Conservation (phyloP, 2,797 vertebrate genomes). For the Luscinia luscinia region DNA sequence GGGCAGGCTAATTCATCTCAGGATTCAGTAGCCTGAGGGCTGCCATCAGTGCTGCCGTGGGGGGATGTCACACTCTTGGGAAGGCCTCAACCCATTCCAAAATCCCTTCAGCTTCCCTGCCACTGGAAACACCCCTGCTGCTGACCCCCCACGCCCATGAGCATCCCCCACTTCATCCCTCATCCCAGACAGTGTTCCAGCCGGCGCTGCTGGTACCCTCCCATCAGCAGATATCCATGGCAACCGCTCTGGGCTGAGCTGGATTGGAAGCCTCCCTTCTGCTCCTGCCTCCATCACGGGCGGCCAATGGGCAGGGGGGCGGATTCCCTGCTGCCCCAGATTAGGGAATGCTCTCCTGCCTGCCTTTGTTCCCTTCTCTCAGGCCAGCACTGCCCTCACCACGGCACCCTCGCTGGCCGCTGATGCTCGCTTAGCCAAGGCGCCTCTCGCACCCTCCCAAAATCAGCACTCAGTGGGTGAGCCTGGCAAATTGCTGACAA, state of each 20-base stretch:
- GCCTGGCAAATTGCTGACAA: slow-evolving; percentile 5
- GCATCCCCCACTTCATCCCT: slow-evolving; percentile 78
- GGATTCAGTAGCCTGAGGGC: neutral
- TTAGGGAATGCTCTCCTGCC: slow-evolving; percentile 41
- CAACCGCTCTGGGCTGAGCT: slow-evolving; percentile 85
- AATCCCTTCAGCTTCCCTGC: slow-evolving; percentile 44
- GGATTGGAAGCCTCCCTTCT: slow-evolving; percentile 90
- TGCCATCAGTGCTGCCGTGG: neutral
- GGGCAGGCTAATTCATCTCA: slow-evolving; percentile 22
- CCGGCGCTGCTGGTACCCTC: slow-evolving; percentile 87
- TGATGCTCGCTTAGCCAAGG: neutral
- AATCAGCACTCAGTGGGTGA: neutral
- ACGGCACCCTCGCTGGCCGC: fast-evolving
- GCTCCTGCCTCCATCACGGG: slow-evolving; percentile 82
- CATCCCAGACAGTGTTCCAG: slow-evolving; percentile 82
- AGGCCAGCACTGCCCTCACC: fast-evolving
- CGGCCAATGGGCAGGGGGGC: slow-evolving; percentile 82
- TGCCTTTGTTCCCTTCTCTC: slow-evolving; percentile 58
- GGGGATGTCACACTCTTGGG: neutral
- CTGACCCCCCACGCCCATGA: slow-evolving; percentile 76
- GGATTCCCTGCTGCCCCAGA: slow-evolving; percentile 54
- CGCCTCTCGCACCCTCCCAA: neutral
- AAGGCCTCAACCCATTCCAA: slow-evolving; percentile 35
- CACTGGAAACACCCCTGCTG: slow-evolving; percentile 65
- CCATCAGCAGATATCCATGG: slow-evolving; percentile 97